Evolutionary conservation across 2,888 invertebrate species (phyloP), one percentile per base, ranked within the genome.

Genomic region (Geophilus truncorum): DNA sequence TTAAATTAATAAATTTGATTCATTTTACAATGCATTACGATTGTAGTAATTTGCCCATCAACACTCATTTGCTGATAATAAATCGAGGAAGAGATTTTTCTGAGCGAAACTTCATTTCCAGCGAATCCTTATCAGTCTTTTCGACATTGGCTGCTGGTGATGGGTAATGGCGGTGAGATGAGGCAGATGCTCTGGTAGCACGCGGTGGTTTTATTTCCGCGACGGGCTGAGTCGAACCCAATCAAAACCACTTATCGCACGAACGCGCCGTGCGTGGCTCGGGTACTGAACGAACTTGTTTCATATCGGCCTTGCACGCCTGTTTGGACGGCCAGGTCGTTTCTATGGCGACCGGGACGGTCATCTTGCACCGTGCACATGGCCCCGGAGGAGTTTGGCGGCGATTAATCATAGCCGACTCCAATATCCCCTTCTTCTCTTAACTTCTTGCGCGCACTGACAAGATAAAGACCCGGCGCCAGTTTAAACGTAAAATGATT

Each of bases 101-200:
- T 70, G 4, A 9, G 28, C 70, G 25, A 70, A 70, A 28, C 70
- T 70, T 70, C 28, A 70, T 70, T 70, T 70, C 28, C 70, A 70
- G 70, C 28, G 70, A 70, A 70, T 70, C 25, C 70, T 70, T 70
- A 70, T 70, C 70, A 28, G 70, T 70, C 28, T 70, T 18, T 70
- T 70, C 70, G 28, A 70, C 70, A 70, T 70, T 70, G 70, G 70
- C 70, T 70, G 70, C 70, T 70, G 70, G 25, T 70, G 70, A 70
- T 25, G 70, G 70, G 70, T 28, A 28, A 28, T 70, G 70, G 70
- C 28, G 70, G 70, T 70, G 70, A 51, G 51, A 70, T 70, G 70
- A 70, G 70, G 70, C 70, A 70, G 70, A 70, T 70, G 70, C 70
- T 70, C 70, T 70, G 70, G 70, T 70, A 70, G 70, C 70, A 70